These are phyloP conservation scores for Notodonta ziczac DNA, from an alignment of 2,888 invertebrate genomes.

Conservation along the genomic window DNA sequence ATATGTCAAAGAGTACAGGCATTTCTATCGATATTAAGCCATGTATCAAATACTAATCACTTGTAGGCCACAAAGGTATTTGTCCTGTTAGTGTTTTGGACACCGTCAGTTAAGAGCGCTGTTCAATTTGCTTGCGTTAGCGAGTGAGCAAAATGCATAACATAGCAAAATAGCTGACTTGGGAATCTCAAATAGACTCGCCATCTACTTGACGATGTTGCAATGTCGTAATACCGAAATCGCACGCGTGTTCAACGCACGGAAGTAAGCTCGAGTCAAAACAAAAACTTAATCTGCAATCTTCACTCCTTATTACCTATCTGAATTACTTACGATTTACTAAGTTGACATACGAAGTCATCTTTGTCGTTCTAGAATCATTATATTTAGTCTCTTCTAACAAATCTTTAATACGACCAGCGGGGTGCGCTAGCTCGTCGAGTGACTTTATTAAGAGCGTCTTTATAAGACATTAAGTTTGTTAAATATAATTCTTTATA, in stretches of 20 bases:
- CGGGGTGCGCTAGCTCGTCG: conserved; percentile 56
- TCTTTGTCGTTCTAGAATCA: conserved; percentile 66
- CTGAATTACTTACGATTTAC: conserved; percentile 46
- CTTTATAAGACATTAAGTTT: conserved; percentile 68
- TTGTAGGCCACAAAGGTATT: not conserved
- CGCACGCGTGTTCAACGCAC: conserved; percentile 30
- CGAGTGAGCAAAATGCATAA: conserved; percentile 30
- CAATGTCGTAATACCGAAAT: conserved; percentile 13
- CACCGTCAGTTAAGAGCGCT: no score
- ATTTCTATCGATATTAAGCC: conserved; percentile 38
- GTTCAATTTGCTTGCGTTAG: conserved; percentile 15
- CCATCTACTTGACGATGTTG: not conserved
- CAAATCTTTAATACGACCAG: conserved; percentile 56
- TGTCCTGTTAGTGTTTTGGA: no score
- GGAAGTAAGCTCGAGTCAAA: conserved; percentile 54
- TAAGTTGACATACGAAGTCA: conserved; percentile 50
- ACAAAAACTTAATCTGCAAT: conserved; percentile 44
- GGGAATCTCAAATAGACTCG: not conserved
- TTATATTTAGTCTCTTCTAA: conserved; percentile 62
- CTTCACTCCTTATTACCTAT: conserved; percentile 42
- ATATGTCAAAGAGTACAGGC: conserved; percentile 57
- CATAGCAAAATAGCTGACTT: conserved; percentile 26
- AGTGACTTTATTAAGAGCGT: conserved; percentile 57
- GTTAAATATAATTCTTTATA: conserved; percentile 58
- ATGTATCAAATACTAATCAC: not conserved